Conservation (phyloP, 2,797 vertebrate genomes). For the Halcyon smyrnensis region DNA sequence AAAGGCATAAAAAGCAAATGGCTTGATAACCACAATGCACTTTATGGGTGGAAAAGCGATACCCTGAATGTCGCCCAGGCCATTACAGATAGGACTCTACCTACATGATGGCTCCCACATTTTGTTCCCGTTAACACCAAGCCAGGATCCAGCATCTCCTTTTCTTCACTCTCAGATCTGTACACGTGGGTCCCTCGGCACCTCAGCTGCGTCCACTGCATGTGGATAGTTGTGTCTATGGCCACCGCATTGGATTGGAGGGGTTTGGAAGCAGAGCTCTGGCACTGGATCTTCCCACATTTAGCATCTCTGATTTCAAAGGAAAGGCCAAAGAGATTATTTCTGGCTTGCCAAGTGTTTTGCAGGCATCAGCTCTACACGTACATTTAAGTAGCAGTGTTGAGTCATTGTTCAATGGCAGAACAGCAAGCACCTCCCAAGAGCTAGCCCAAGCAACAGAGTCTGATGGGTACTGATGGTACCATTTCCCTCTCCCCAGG, state of each 20-base stretch:
- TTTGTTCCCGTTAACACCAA: conserved; percentile 96
- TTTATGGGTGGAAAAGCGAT: background rate
- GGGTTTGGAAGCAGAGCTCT: conserved; percentile 85
- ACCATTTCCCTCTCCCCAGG: background rate
- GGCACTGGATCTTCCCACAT: conserved; percentile 98
- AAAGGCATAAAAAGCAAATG: background rate
- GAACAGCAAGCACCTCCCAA: background rate
- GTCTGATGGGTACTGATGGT: background rate
- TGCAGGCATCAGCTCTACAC: background rate
- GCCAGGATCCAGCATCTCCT: conserved; percentile 94
- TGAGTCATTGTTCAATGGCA: background rate
- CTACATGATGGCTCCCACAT: conserved; percentile 90
- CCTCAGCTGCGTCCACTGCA: conserved; percentile 71
- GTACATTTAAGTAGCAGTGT: background rate
- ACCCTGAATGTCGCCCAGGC: background rate
- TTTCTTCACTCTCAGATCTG: conserved; percentile 79
- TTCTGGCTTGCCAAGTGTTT: background rate
- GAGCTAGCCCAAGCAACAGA: background rate
- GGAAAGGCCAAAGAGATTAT: background rate
- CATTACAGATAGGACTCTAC: conserved; percentile 31
- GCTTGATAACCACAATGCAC: background rate
- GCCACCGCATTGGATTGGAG: conserved; percentile 88
- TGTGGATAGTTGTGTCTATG: conserved; percentile 88
- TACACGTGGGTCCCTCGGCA: conserved; percentile 95
- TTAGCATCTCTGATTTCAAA: conserved; percentile 86